Conservation (phyloP, 1,140 invertebrate species). For the Drosophila insularis region DNA sequence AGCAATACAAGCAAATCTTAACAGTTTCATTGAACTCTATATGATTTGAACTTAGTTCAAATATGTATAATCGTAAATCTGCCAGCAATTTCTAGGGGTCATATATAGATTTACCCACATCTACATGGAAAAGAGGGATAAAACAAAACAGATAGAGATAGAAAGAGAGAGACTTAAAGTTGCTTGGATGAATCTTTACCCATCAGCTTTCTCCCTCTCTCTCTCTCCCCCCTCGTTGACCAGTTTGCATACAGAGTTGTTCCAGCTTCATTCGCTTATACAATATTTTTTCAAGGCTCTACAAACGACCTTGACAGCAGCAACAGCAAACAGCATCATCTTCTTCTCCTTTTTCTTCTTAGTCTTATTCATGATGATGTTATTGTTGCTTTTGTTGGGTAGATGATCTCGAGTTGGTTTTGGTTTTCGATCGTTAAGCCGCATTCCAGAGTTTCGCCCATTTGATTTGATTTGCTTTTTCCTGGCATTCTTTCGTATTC, state of each 20-base stretch:
- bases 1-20: no score
- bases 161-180: no score
- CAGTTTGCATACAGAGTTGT: constrained; percentile 31
- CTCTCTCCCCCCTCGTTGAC: background rate
- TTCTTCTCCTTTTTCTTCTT: background rate
- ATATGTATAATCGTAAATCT: no score
- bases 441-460: constrained; percentile 53
- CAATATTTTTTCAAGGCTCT: constrained; percentile 36
- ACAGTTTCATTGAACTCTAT: no score
- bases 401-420: constrained; percentile 8
- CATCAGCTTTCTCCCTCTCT: background rate
- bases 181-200: background rate
- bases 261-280: constrained; percentile 17
- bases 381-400: background rate
- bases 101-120: no score
- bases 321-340: background rate
- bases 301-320: constrained; percentile 48
- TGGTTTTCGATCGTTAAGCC: constrained; percentile 35
- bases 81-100: no score
- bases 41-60: no score
- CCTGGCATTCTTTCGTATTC: constrained; percentile 15
- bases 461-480: constrained; percentile 63
- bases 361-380: background rate
- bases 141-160: no score
- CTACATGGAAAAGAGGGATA: no score